Percentiles rank a stretch among this genome's conserved stretches.
Evolutionary conservation across 2,888 invertebrate genomes (phyloP).

Genomic region (Cephus rjabovi): DNA sequence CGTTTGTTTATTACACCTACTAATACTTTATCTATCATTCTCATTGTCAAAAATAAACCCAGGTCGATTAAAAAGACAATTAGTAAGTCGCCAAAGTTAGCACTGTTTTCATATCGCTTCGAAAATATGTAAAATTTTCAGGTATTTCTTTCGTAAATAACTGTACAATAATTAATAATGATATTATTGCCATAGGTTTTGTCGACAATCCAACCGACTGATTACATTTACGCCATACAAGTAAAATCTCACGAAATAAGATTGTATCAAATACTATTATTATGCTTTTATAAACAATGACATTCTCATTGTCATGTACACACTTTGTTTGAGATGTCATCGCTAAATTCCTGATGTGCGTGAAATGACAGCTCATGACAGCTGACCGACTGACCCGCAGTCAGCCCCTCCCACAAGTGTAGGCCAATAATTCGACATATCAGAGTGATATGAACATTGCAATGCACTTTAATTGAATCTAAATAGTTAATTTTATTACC

Average conservation of each 20-base stretch:
- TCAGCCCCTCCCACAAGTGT: constrained; percentile 16
- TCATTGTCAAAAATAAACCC: not conserved
- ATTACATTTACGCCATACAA: not conserved
- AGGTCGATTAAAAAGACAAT: not conserved
- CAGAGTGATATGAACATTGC: not conserved
- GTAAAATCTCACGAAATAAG: not conserved
- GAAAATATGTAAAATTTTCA: not conserved
- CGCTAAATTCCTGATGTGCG: not conserved
- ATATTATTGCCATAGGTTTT: not conserved
- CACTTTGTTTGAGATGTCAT: not conserved
- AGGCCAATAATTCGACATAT: not conserved
- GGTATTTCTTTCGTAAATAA: not conserved
- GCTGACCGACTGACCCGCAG: constrained; percentile 45
- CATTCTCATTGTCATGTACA: not conserved
- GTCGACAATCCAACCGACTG: not conserved
- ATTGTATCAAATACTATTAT: not conserved
- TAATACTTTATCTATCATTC: not conserved
- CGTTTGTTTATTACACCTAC: not conserved
- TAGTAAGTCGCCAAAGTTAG: not conserved
- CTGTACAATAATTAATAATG: not conserved
- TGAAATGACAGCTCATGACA: constrained; percentile 27
- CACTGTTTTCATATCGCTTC: not conserved
- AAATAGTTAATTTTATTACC: constrained; percentile 69
- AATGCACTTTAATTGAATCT: not conserved
- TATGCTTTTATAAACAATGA: not conserved